Conservation (phyloP, 1,140 invertebrate genomes). For the Caenorhabditis briggsae region DNA sequence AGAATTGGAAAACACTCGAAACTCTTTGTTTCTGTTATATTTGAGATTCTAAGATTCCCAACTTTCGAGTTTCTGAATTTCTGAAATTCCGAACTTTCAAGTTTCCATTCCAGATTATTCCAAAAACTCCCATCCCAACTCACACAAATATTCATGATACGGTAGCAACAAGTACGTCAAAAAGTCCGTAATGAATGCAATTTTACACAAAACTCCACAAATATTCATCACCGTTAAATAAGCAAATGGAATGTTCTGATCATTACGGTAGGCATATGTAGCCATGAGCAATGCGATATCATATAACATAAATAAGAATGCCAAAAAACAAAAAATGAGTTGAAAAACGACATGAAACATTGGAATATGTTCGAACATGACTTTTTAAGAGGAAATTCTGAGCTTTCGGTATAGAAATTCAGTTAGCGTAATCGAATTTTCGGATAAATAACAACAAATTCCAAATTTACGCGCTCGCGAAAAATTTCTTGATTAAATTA, state of each 20-base stretch:
- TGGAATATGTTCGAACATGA: conserved; percentile 34
- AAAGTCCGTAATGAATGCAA: conserved; percentile 24
- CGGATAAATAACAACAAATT: not conserved
- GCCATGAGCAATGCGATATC: conserved; percentile 20
- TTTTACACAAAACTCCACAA: conserved; percentile 42
- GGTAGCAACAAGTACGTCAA: conserved; percentile 13
- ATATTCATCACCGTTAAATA: conserved; percentile 35
- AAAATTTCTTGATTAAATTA: conserved; percentile 9
- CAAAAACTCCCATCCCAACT: not conserved
- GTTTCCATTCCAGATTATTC: not conserved
- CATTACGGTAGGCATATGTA: conserved; percentile 13
- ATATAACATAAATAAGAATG: conserved; percentile 1
- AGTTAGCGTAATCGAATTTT: too few species aligned
- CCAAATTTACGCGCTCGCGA: not conserved
- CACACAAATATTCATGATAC: conserved; percentile 29
- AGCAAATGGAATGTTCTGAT: conserved; percentile 37
- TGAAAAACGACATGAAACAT: conserved; percentile 29
- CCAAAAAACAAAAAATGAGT: not conserved
- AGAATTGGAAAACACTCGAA: too few species aligned
- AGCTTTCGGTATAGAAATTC: not conserved
- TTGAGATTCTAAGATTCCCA: too few species aligned
- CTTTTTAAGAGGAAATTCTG: not conserved
- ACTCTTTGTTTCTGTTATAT: too few species aligned
- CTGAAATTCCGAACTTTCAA: not conserved
- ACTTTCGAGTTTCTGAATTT: too few species aligned